Base-by-base conservation (phyloP, 2,113 vertebrate species). In the Eptesicus fuscus region DNA sequence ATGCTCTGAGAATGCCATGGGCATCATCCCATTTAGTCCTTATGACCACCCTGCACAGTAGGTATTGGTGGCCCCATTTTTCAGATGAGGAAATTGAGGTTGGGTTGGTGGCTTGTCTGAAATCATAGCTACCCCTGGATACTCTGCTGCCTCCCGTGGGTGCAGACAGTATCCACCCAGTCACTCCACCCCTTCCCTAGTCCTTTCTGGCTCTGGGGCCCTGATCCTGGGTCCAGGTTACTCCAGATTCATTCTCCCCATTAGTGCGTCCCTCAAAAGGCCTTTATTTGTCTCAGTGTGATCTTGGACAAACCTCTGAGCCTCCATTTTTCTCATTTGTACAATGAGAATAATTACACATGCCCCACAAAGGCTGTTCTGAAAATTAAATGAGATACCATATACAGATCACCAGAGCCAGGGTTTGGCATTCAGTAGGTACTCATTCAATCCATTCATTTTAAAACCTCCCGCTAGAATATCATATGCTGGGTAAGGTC, bases 61-160 rank as follows among this genome's bases (percentile, higher is more conserved):
- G 47, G 23, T 65, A 30, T 3, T 9, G 13, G 22, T 14, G 47
- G 37, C 2, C 44, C 51, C 37, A 59, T 42, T 77, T 83, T 47
- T 74, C 83, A 82, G 56, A 73, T 30, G 77, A 80, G 42, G 83
- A 88, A 17, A 85, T n/a, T 71, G 74, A 97, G 79, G 14, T 70
- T 23, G 35, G 42, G 20, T 20, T 5, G 28, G 42, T 14, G 40
- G 65, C 61, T 82, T 83, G 17, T 63, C 59, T 51, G 44, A 71
- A 80, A 65, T 82, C 74, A 35, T 11, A 83, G 23, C 23, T 37
- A 59, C 25, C 87, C 14, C 49, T 47, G 37, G 61, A 37, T 56
- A 59, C 35, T 67, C 67, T 56, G 20, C 73, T 80, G 61, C 32
- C 32, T 51, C 73, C 61, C 47, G 5, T 74, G 86, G 74, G 47